Evolutionary conservation across 37 sponge, comb jelly and placozoan genomes (phyloP).

Genomic region (Lycopodina hypogea): DNA sequence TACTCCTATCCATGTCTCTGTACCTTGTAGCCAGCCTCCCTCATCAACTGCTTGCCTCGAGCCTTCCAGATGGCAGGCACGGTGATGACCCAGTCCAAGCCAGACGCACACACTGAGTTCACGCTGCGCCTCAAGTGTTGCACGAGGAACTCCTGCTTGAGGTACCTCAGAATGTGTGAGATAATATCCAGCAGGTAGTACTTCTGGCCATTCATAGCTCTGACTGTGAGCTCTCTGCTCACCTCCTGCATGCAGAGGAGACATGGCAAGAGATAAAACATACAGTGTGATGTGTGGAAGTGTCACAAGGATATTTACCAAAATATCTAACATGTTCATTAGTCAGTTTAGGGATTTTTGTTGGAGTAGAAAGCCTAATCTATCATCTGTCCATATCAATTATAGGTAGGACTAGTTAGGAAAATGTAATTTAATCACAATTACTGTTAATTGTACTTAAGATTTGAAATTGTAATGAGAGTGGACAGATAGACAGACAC

Average conservation of each 20-base stretch:
- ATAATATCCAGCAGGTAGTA: constrained; percentile 48
- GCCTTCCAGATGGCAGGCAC: constrained; percentile 63
- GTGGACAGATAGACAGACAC: too few species aligned
- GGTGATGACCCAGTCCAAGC: constrained; percentile 61
- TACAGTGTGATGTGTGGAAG: neutral
- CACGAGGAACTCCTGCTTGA: constrained; percentile 29
- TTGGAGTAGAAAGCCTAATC: too few species aligned
- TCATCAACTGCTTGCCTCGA: constrained; percentile 51
- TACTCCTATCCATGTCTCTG: too few species aligned
- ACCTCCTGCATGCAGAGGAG: constrained; percentile 19
- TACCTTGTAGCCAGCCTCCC: constrained; percentile 64
- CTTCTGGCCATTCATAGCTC: constrained; percentile 29
- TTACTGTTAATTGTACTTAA: too few species aligned
- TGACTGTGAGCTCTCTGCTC: constrained; percentile 16
- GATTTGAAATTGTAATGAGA: too few species aligned
- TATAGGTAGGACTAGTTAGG: too few species aligned
- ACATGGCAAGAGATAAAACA: neutral
- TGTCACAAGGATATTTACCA: too few species aligned
- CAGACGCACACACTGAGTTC: neutral
- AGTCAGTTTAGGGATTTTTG: neutral
- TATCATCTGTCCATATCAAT: too few species aligned
- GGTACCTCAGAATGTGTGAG: constrained; percentile 33
- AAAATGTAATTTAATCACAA: too few species aligned
- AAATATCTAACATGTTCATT: too few species aligned
- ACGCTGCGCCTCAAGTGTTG: neutral